phyloP scores from a whole-genome alignment of 1,140 invertebrate species.

The Drosophila nikananu region DNA sequence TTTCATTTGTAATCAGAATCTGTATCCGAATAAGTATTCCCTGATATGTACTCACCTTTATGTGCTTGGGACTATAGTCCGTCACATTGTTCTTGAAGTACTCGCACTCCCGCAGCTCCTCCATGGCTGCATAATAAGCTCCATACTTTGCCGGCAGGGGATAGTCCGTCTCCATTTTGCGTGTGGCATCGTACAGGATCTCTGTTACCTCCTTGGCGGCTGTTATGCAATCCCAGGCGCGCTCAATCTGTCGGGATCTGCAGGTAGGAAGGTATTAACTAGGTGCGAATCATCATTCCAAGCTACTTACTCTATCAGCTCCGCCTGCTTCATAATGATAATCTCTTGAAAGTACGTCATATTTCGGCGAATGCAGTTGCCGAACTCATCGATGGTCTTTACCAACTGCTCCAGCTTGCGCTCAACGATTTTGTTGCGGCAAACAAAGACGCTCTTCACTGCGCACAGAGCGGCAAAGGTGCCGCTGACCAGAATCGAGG shows the following conservation, averaged over 20 bases:
- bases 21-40: slow-evolving; percentile 42
- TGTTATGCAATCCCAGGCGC: slow-evolving; percentile 84
- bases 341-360: slow-evolving; percentile 85
- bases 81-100: slow-evolving; percentile 84
- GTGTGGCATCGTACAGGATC: slow-evolving; percentile 80
- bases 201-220: slow-evolving; percentile 82
- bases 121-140: slow-evolving; percentile 78
- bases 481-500: slow-evolving; percentile 54
- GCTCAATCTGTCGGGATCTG: slow-evolving; percentile 82
- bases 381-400: slow-evolving; percentile 80
- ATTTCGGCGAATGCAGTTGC: slow-evolving; percentile 81
- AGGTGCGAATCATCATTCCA: accelerated
- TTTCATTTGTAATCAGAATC: too few species aligned
- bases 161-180: slow-evolving; percentile 76
- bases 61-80: slow-evolving; percentile 83
- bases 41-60: slow-evolving; percentile 56
- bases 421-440: slow-evolving; percentile 80
- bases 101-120: slow-evolving; percentile 81
- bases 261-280: background rate
- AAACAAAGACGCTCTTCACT: slow-evolving; percentile 76
- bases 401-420: slow-evolving; percentile 76
- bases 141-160: slow-evolving; percentile 68
- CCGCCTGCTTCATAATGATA: slow-evolving; percentile 81
- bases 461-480: slow-evolving; percentile 70
- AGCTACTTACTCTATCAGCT: slow-evolving; percentile 73